Conservation (phyloP, 2,113 vertebrate species). For the Eleginops maclovinus region DNA sequence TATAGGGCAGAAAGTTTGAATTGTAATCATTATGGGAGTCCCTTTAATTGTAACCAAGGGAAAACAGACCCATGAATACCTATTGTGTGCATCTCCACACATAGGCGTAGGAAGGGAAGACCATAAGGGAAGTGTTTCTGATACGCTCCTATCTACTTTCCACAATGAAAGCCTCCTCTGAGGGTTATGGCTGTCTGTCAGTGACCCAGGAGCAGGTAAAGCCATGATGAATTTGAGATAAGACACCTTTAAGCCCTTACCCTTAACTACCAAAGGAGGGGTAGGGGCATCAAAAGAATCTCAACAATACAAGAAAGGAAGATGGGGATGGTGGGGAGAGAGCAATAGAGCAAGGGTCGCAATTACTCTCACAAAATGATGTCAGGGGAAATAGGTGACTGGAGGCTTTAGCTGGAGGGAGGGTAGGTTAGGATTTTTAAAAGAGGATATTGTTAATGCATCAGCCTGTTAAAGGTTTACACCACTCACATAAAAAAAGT, state of each 20-base stretch:
- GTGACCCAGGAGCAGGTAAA: slow-evolving; percentile 70
- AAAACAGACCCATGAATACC: background rate
- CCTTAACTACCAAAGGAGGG: slow-evolving; percentile 61
- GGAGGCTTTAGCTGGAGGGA: slow-evolving; percentile 19
- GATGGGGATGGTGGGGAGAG: background rate
- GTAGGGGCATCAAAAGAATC: slow-evolving; percentile 57
- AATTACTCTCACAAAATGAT: slow-evolving; percentile 58
- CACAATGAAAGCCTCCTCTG: slow-evolving; percentile 63
- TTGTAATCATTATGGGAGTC: too few relatives aligned
- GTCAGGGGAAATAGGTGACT: slow-evolving; percentile 23
- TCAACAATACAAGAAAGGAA: slow-evolving; percentile 29
- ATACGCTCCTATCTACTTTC: slow-evolving; percentile 48
- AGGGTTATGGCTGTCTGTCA: slow-evolving; percentile 61
- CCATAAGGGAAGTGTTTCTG: slow-evolving; percentile 19
- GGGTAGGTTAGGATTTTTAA: slow-evolving; percentile 44
- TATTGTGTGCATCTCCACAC: slow-evolving; percentile 1
- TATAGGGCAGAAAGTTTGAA: background rate
- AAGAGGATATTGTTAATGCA: slow-evolving; percentile 67
- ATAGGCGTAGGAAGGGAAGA: slow-evolving; percentile 4
- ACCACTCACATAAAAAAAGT: slow-evolving; percentile 59
- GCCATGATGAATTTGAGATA: slow-evolving; percentile 76
- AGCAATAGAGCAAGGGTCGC: slow-evolving; percentile 22
- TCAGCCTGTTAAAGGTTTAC: slow-evolving; percentile 77
- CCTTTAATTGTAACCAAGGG: too few relatives aligned
- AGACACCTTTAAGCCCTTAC: slow-evolving; percentile 67